Base-by-base conservation (phyloP, 2,113 vertebrate species). In the Alces alces region DNA sequence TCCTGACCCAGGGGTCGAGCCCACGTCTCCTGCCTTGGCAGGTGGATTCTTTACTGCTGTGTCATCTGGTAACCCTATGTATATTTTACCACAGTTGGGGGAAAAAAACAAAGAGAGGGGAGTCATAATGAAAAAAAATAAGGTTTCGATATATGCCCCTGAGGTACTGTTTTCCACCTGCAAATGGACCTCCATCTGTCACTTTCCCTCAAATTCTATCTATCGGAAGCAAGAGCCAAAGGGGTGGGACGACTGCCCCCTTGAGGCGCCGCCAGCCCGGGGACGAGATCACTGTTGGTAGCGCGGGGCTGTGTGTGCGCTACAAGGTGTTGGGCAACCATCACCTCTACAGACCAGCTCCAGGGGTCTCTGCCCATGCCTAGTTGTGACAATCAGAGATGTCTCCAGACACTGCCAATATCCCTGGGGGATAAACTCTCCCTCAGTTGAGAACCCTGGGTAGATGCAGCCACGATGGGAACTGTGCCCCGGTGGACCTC, bases 251-350 rank as follows among this genome's bases (percentile, higher is more conserved):
- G 45, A n/a, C 28, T 2, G 3, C 15, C 54, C 14, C n/a, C 47
- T 1, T 0, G 16, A 14, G 1, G 2, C 0, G 3, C 45, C 2
- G 17, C 0, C 11, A 54, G 43, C 52, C 27, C 1, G 6, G 1
- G 3, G 16, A 39, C 6, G 0, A 27, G 66, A 30, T 1, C 17
- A 6, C 15, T n/a, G 2, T 25, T n/a, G 3, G 39, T 11, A 14
- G 25, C 0, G 1, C 25, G 55, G 39, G 14, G 33, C 66, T 3
- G 7, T 39, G 39, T 23, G 36, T 23, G 55, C 0, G 0, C 66
- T 16, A 17, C 0, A 4, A 10, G 15, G 4, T 2, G 27, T 4
- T 27, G 6, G 23, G 86, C 55, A 7, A 2, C 54, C 58, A 79
- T 10, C 39, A 15, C 43, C 50, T 66, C 39, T 4, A 7, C 43